Conservation (phyloP, 1,140 invertebrate genomes). For the Sitophilus oryzae region DNA sequence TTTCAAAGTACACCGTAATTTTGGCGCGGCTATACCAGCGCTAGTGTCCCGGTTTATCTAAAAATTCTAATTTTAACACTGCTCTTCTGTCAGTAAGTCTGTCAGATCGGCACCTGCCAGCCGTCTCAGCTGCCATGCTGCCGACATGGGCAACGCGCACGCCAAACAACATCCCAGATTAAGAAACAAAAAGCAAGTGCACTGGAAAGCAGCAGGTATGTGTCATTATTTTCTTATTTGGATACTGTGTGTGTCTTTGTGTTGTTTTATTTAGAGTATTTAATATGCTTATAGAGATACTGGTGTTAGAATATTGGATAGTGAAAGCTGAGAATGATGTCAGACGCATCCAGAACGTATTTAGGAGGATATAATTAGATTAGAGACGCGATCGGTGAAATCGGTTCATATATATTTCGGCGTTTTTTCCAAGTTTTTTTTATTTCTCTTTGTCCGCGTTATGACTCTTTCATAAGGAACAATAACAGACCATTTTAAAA, state of each 20-base stretch:
- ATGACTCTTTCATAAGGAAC: too few species aligned
- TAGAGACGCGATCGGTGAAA: too few species aligned
- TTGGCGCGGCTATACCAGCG: too few species aligned
- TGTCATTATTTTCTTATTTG: slow-evolving; percentile 21
- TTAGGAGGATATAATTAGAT: too few species aligned
- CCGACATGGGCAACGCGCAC: slow-evolving; percentile 50
- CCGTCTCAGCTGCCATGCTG: slow-evolving; percentile 14
- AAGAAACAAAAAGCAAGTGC: slow-evolving; percentile 60
- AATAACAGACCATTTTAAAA: too few species aligned
- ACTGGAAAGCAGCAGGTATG: slow-evolving; percentile 65
- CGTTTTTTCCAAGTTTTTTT: background rate
- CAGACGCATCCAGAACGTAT: slow-evolving; percentile 7
- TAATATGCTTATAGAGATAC: too few species aligned
- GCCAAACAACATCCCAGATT: slow-evolving; percentile 39
- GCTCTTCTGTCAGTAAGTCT: too few species aligned
- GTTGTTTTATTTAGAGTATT: slow-evolving; percentile 2
- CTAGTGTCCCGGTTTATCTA: too few species aligned
- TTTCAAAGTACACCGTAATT: too few species aligned
- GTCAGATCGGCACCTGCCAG: slow-evolving; percentile 14
- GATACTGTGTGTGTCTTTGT: slow-evolving; percentile 21
- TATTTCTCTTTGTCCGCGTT: too few species aligned
- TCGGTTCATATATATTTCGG: background rate
- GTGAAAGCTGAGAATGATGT: slow-evolving; percentile 14
- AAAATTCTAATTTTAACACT: too few species aligned
- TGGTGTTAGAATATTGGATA: background rate